A percentile compares a stretch with the other conserved stretches of the same genome.
These are phyloP conservation scores for Danionella dracula DNA, from an alignment of 2,797 vertebrate species.

Conservation along the genomic window DNA sequence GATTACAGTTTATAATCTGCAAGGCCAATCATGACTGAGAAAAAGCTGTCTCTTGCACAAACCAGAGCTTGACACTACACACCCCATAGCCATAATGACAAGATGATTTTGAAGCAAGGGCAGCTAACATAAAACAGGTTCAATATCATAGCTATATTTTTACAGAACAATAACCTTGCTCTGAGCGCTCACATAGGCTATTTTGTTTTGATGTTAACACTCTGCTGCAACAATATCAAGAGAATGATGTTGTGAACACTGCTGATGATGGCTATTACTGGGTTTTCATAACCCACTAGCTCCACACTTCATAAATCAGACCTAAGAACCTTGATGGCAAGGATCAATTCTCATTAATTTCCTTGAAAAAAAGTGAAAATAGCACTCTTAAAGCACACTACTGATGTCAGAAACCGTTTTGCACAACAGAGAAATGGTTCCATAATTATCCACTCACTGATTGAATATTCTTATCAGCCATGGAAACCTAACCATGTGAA, in stretches of 20 bases:
- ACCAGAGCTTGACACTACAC: not conserved
- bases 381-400: too few relatives aligned
- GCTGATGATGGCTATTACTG: not conserved
- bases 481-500: too few relatives aligned
- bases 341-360: not conserved
- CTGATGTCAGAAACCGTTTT: too few relatives aligned
- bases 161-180: conserved; percentile 50
- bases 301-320: not conserved
- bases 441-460: too few relatives aligned
- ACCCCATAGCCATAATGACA: not conserved
- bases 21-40: not conserved
- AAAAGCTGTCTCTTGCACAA: conserved; percentile 1
- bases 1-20: not conserved
- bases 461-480: too few relatives aligned
- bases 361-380: not conserved
- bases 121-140: conserved; percentile 34
- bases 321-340: not conserved
- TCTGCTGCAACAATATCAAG: conserved; percentile 13
- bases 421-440: too few relatives aligned
- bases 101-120: conserved; percentile 23
- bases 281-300: not conserved
- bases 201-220: conserved; percentile 1
- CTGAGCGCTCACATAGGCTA: conserved; percentile 11
- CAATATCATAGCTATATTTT: conserved; percentile 41
- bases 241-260: conserved; percentile 3